Percentiles rank a stretch among this genome's conserved stretches.
Conservation (phyloP, 2,888 invertebrate species). For the Papilio gigon region DNA sequence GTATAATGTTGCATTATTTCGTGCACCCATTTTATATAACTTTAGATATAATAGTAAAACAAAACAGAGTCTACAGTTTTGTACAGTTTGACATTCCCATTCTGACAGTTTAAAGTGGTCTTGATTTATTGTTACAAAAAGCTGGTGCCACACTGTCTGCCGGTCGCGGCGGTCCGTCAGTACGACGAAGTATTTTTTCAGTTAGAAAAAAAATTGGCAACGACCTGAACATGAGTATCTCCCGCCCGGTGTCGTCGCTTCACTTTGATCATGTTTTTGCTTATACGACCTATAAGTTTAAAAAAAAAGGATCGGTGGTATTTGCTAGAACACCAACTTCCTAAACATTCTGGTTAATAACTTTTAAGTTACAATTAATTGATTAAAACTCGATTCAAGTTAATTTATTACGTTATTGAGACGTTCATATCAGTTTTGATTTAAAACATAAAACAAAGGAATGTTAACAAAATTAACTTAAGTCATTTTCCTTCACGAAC, state of each 20-base stretch:
- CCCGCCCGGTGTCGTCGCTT: constrained; percentile 61
- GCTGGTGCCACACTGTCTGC: constrained; percentile 75
- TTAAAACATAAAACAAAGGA: too few species aligned
- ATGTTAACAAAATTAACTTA: too few species aligned
- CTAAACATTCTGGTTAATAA: too few species aligned
- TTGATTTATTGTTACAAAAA: constrained; percentile 65
- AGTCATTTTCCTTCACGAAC: too few species aligned
- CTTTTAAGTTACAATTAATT: not conserved
- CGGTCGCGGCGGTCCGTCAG: constrained; percentile 51
- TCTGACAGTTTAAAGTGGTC: constrained; percentile 48
- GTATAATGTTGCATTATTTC: not conserved
- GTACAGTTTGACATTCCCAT: constrained; percentile 40
- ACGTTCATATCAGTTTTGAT: too few species aligned
- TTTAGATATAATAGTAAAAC: not conserved
- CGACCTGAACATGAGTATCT: constrained; percentile 58
- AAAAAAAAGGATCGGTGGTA: constrained; percentile 4
- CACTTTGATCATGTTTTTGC: constrained; percentile 60
- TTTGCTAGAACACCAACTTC: not conserved
- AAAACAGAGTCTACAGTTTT: constrained; percentile 34
- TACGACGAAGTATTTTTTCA: constrained; percentile 61
- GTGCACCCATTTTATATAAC: not conserved
- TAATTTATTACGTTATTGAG: too few species aligned
- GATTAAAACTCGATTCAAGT: too few species aligned
- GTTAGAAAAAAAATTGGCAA: constrained; percentile 61
- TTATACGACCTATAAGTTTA: not conserved